These are phyloP conservation scores for Megaleporinus macrocephalus DNA, from an alignment of 2,113 vertebrate genomes.

Conservation along the genomic window DNA sequence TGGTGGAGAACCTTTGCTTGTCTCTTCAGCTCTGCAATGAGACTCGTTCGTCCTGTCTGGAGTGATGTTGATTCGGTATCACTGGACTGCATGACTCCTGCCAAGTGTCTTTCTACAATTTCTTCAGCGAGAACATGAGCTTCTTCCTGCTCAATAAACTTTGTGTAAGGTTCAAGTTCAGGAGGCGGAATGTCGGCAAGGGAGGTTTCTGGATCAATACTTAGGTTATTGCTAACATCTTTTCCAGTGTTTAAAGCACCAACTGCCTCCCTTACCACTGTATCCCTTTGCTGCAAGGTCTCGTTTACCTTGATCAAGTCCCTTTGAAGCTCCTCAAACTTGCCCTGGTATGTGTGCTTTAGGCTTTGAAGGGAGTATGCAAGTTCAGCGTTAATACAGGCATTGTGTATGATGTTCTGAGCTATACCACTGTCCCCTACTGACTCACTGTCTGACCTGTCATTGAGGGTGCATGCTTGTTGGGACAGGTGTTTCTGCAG, in stretches of 20 bases:
- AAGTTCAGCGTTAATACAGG: constrained; percentile 86
- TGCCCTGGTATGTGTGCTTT: constrained; percentile 82
- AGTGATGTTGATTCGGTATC: constrained; percentile 73
- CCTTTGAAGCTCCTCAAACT: constrained; percentile 82
- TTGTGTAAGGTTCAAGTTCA: constrained; percentile 74
- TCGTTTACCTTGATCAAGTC: constrained; percentile 82
- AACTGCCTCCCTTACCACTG: constrained; percentile 80
- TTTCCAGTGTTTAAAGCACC: constrained; percentile 77
- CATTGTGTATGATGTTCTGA: constrained; percentile 64
- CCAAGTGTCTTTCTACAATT: constrained; percentile 71
- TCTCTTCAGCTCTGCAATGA: constrained; percentile 87
- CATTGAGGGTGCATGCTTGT: neutral
- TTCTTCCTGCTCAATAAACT: constrained; percentile 74
- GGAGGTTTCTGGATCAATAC: constrained; percentile 58
- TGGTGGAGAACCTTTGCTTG: constrained; percentile 83
- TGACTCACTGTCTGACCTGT: constrained; percentile 52
- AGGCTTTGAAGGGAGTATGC: constrained; percentile 84
- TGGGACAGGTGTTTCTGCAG: constrained; percentile 76
- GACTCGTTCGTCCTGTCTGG: constrained; percentile 76
- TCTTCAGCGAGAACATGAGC: constrained; percentile 65
- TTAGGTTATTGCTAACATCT: constrained; percentile 77
- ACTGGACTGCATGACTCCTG: constrained; percentile 42
- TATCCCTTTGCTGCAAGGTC: constrained; percentile 84
- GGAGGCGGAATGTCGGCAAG: constrained; percentile 68
- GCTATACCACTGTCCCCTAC: constrained; percentile 46